A percentile compares a stretch with the other conserved stretches of the same genome.
These are phyloP conservation scores for Pocillopora grandis DNA, from an alignment of 92 coral and sea anemone genomes.

Conservation along the genomic window DNA sequence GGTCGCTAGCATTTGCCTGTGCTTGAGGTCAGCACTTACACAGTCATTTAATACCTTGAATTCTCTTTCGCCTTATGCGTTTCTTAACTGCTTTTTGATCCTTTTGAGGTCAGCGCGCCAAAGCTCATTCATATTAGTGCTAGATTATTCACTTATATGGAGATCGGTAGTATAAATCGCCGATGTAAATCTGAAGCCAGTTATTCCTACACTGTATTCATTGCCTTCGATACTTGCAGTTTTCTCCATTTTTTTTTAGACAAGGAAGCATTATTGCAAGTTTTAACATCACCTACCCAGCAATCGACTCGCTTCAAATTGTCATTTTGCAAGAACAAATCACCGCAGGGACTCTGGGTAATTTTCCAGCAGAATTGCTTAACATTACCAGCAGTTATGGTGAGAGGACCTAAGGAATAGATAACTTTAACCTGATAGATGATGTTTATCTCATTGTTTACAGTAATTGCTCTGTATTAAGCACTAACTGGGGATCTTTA, in stretches of 20 bases:
- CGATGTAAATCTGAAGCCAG: too few species aligned
- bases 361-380: conserved; percentile 15
- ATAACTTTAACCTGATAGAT: neutral
- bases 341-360: conserved; percentile 37
- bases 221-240: neutral
- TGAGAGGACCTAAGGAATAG: neutral
- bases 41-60: too few species aligned
- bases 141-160: too few species aligned
- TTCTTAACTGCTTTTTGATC: too few species aligned
- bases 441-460: neutral
- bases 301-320: conserved; percentile 55
- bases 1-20: too few species aligned
- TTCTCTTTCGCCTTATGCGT: too few species aligned
- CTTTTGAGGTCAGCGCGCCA: too few species aligned
- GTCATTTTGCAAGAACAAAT: conserved; percentile 45
- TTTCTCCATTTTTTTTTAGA: conserved; percentile 15
- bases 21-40: too few species aligned
- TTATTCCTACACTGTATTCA: neutral
- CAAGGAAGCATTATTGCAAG: conserved; percentile 48
- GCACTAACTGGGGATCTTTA: neutral
- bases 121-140: too few species aligned
- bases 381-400: conserved; percentile 41
- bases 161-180: too few species aligned
- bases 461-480: too few species aligned
- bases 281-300: conserved; percentile 44